phyloP scores from a whole-genome alignment of 2,113 vertebrate genomes.

The Phaethon lepturus region DNA sequence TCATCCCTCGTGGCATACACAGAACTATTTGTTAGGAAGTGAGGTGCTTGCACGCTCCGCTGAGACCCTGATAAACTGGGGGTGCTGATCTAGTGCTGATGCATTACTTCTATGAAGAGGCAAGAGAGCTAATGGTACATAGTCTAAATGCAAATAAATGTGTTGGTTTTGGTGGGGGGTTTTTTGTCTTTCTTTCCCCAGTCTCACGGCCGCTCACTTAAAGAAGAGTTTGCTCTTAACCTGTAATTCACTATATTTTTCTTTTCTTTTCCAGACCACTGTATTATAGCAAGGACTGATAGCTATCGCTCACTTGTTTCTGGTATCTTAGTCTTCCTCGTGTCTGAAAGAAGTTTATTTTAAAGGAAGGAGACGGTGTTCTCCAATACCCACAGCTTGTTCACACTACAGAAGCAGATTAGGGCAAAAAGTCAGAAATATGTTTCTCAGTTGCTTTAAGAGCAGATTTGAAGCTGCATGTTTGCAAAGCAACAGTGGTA shows the following conservation, averaged over 20 bases:
- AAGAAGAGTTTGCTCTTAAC: background rate
- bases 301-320: background rate
- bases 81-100: background rate
- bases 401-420: background rate
- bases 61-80: background rate
- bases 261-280: background rate
- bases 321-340: background rate
- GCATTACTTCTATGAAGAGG: background rate
- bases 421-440: background rate
- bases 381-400: background rate
- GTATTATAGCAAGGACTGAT: background rate
- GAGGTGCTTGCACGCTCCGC: background rate
- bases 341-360: background rate
- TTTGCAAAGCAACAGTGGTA: background rate
- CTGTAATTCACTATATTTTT: background rate
- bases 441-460: background rate
- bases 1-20: background rate
- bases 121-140: background rate
- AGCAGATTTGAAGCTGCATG: background rate
- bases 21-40: background rate
- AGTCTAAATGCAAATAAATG: background rate
- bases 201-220: background rate
- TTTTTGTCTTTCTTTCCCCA: accelerated
- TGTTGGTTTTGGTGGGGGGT: background rate
- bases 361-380: background rate